Percentiles rank a stretch among this genome's conserved stretches.
phyloP scores from a whole-genome alignment of 2,113 vertebrate genomes.

The Mesembrinibis cayennensis region DNA sequence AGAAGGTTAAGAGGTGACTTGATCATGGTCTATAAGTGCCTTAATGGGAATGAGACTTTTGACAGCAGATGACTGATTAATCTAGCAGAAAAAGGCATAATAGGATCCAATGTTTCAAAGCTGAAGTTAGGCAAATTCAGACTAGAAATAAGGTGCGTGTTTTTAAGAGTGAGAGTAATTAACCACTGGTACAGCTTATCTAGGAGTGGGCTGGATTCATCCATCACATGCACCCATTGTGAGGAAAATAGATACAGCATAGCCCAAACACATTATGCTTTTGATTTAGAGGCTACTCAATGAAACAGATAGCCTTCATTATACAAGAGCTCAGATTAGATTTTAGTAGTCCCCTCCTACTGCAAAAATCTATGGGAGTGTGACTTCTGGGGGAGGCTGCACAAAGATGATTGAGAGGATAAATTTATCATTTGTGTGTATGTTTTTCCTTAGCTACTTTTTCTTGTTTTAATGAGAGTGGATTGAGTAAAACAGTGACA shows the following conservation, averaged over 20 bases:
- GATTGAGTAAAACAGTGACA: not conserved
- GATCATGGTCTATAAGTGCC: not conserved
- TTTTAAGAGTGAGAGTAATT: not conserved
- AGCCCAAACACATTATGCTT: not conserved
- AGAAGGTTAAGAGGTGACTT: constrained; percentile 13
- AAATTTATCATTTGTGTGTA: not conserved
- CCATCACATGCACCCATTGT: not conserved
- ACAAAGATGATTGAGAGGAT: not conserved
- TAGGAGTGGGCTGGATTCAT: not conserved
- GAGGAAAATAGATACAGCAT: not conserved
- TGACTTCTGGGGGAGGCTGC: not conserved
- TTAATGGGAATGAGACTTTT: constrained; percentile 10
- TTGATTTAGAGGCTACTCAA: not conserved
- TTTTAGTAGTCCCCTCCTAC: not conserved
- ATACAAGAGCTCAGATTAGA: not conserved
- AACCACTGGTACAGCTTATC: not conserved
- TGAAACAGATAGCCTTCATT: not conserved
- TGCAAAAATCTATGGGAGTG: not conserved
- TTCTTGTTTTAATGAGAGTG: not conserved
- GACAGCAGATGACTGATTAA: constrained; percentile 17
- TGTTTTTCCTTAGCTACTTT: not conserved
- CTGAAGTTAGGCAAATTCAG: not conserved
- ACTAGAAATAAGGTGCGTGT: not conserved
- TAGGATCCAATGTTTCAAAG: not conserved
- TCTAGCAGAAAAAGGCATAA: constrained; percentile 33